phyloP scores from a whole-genome alignment of 2,888 invertebrate species.

The Blera fallax region DNA sequence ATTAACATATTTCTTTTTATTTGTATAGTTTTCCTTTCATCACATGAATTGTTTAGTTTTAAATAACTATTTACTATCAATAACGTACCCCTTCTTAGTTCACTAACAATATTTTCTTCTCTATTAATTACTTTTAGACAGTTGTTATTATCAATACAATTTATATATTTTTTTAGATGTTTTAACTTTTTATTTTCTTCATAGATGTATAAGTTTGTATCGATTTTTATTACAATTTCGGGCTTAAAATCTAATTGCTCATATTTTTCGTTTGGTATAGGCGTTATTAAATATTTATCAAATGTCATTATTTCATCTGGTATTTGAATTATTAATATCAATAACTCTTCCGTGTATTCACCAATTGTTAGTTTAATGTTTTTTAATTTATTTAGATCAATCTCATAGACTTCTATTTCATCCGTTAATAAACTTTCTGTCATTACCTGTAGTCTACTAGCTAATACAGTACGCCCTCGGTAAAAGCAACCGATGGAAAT shows the following conservation, averaged over 20 bases:
- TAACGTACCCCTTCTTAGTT: background rate
- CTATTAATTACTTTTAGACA: background rate
- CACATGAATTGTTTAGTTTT: background rate
- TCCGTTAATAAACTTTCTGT: too few species aligned
- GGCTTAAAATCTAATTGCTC: background rate
- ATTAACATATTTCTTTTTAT: conserved; percentile 2
- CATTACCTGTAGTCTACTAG: too few species aligned
- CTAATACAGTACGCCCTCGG: too few species aligned
- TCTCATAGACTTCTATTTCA: too few species aligned
- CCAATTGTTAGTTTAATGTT: too few species aligned
- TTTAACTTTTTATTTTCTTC: background rate
- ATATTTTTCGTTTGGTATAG: background rate
- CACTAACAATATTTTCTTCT: background rate
- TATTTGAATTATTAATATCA: background rate
- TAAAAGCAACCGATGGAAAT: too few species aligned
- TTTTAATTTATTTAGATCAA: too few species aligned
- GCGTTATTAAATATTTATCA: background rate
- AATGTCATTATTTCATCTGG: background rate
- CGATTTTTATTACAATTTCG: background rate
- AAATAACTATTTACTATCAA: background rate
- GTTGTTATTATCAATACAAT: background rate
- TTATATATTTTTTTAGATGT: background rate
- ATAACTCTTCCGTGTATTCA: too few species aligned
- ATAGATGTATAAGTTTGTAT: too few species aligned
- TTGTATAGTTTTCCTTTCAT: background rate